phyloP scores from a whole-genome alignment of 2,797 vertebrate genomes.

The Thripadectes ignobilis region DNA sequence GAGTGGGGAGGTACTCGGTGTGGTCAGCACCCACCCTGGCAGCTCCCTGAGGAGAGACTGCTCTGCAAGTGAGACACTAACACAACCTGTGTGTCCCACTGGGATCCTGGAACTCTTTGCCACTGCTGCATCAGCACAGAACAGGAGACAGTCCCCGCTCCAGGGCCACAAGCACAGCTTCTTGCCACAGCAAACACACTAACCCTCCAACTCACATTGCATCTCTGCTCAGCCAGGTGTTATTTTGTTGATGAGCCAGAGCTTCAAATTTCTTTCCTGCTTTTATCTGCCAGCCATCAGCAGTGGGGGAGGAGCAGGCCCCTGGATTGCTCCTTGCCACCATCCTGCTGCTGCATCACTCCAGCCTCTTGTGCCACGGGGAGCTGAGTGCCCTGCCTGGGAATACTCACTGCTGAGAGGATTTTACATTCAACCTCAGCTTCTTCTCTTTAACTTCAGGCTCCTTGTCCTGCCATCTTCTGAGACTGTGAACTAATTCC shows the following conservation, averaged over 20 bases:
- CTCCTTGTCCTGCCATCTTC: slow-evolving; percentile 38
- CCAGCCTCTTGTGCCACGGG: background rate
- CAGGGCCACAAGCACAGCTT: background rate
- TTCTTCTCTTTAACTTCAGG: slow-evolving; percentile 19
- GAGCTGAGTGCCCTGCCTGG: background rate
- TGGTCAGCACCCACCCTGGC: background rate
- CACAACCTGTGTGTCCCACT: rapidly evolving
- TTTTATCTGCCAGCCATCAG: background rate
- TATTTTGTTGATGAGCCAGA: background rate
- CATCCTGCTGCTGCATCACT: rapidly evolving
- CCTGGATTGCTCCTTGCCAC: rapidly evolving
- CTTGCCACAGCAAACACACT: background rate
- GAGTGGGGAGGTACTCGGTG: background rate
- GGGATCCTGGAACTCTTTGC: background rate
- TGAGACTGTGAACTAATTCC: slow-evolving; percentile 59
- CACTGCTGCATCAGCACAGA: rapidly evolving
- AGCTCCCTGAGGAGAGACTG: rapidly evolving
- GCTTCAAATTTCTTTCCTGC: background rate
- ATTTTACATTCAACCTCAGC: background rate
- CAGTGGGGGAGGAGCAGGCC: background rate
- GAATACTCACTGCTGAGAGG: background rate
- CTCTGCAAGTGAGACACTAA: background rate
- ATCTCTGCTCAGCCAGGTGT: background rate
- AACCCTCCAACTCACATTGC: background rate
- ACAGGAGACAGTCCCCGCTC: background rate